A percentile compares a stretch with the other conserved stretches of the same genome.
Evolutionary conservation across 2,888 invertebrate species (phyloP).

Genomic region (Ypsolopha scabrella): DNA sequence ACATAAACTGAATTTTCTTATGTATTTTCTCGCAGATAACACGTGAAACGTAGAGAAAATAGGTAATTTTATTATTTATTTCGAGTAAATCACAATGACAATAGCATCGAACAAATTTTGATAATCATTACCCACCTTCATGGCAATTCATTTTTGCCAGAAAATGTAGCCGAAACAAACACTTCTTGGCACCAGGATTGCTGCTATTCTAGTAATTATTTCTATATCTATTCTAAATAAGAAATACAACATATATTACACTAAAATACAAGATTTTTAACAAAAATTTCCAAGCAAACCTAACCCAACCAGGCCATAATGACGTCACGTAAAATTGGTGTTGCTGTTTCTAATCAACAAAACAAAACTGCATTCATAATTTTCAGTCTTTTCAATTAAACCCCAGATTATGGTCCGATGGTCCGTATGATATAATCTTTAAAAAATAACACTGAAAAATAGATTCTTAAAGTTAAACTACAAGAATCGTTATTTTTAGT

Average conservation of each 20-base stretch:
- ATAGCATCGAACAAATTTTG: conserved; percentile 66
- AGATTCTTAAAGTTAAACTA: too few relatives aligned
- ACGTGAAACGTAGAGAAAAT: conserved; percentile 1
- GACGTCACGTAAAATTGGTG: conserved; percentile 61
- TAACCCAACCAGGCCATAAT: conserved; percentile 79
- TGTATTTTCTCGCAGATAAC: conserved; percentile 20
- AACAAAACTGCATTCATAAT: too few relatives aligned
- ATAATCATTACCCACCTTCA: conserved; percentile 85
- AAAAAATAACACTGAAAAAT: too few relatives aligned
- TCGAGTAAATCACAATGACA: conserved; percentile 52
- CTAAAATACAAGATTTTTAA: conserved; percentile 74
- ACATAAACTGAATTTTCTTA: background rate
- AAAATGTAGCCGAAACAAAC: conserved; percentile 54
- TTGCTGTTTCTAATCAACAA: background rate
- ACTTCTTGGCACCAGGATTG: conserved; percentile 61
- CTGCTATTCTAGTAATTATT: conserved; percentile 62
- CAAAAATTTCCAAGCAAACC: conserved; percentile 77
- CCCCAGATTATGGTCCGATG: too few relatives aligned
- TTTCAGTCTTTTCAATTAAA: too few relatives aligned
- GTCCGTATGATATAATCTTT: too few relatives aligned
- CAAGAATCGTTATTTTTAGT: too few relatives aligned
- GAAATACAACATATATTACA: conserved; percentile 71
- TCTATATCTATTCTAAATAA: conserved; percentile 66
- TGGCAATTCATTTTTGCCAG: conserved; percentile 89
- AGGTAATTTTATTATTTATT: conserved; percentile 2